Conservation (phyloP, 2,888 invertebrate species). For the Deilephila elpenor region DNA sequence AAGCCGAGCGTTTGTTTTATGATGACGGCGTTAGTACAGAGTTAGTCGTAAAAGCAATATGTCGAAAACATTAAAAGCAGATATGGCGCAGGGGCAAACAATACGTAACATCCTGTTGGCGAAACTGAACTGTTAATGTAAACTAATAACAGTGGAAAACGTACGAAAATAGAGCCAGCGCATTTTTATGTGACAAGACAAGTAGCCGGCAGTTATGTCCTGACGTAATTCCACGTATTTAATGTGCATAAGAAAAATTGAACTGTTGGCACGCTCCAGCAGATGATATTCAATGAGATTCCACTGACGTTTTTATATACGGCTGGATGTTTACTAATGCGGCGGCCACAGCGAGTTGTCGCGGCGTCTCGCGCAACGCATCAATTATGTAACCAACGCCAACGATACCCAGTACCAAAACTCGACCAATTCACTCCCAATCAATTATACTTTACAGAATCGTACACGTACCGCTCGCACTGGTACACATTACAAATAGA, state of each 20-base stretch:
- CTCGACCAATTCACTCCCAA: conserved; percentile 40
- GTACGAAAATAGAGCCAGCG: conserved; percentile 48
- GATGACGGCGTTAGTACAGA: conserved; percentile 39
- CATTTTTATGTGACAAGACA: conserved; percentile 51
- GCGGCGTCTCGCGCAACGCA: conserved; percentile 29
- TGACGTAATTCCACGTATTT: conserved; percentile 46
- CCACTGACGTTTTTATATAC: conserved; percentile 44
- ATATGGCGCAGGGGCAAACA: conserved; percentile 37
- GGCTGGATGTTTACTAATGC: conserved; percentile 48
- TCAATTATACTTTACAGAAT: conserved; percentile 44
- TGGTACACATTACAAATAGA: conserved; percentile 78
- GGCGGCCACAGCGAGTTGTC: conserved; percentile 20
- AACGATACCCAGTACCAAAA: conserved; percentile 4
- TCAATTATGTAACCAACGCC: conserved; percentile 39
- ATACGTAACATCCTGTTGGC: conserved; percentile 57
- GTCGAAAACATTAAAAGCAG: conserved; percentile 39
- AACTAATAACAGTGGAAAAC: conserved; percentile 44
- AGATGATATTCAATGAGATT: conserved; percentile 44
- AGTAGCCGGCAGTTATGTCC: conserved; percentile 41
- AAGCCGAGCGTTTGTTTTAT: conserved; percentile 40
- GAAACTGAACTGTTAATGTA: conserved; percentile 41
- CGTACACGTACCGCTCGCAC: conserved; percentile 55
- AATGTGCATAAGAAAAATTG: conserved; percentile 39
- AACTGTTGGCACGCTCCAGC: conserved; percentile 51
- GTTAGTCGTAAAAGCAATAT: conserved; percentile 34